Conservation (phyloP, 2,797 vertebrate genomes). For the Coracias cyanogaster region DNA sequence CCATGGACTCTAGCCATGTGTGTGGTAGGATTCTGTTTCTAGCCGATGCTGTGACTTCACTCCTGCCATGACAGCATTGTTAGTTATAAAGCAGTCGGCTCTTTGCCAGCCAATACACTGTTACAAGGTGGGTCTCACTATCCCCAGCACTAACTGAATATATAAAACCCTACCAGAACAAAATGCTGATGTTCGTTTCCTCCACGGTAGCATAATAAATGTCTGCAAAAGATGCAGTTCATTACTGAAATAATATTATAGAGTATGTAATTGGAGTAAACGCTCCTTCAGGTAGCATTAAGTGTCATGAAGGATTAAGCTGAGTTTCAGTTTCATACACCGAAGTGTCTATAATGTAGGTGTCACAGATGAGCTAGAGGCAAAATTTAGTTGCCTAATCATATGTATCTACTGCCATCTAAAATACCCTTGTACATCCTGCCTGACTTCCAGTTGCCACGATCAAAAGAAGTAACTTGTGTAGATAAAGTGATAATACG, state of each 20-base stretch:
- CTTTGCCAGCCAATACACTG: not conserved
- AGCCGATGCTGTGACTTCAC: not conserved
- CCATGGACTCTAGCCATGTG: not conserved
- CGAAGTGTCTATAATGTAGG: not conserved
- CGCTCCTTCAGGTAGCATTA: not conserved
- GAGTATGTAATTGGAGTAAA: not conserved
- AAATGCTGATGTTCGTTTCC: not conserved
- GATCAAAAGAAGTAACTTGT: not conserved
- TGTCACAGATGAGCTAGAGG: not conserved
- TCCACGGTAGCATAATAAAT: not conserved
- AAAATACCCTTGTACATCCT: not conserved
- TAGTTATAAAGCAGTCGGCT: fast-evolving
- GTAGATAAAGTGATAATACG: not conserved
- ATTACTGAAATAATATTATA: not conserved
- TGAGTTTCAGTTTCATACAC: not conserved
- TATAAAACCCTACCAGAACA: not conserved
- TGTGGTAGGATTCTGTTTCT: not conserved
- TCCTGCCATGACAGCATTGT: not conserved
- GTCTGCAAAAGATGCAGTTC: not conserved
- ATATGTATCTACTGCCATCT: not conserved
- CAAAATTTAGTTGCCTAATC: not conserved
- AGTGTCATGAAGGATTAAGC: not conserved
- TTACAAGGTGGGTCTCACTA: not conserved
- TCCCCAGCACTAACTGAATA: not conserved
- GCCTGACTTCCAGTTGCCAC: not conserved